phyloP scores from a whole-genome alignment of 2,113 vertebrate species.

The Otus sunia region DNA sequence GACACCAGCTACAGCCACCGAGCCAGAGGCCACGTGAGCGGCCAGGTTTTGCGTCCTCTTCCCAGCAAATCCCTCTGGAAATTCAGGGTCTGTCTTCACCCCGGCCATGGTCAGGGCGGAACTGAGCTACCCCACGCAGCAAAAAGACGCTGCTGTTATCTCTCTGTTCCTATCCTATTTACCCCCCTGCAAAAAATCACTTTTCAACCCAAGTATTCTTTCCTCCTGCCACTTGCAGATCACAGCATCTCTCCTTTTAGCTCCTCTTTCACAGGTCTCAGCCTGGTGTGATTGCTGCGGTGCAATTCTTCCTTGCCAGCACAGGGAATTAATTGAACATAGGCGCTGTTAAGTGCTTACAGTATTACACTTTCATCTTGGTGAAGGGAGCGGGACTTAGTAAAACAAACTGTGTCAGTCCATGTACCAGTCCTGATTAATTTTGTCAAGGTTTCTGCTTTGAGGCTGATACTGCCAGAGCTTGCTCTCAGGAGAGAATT shows the following conservation, averaged over 20 bases:
- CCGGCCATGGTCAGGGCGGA: fast-evolving
- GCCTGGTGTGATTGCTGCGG: neutral
- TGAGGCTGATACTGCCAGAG: neutral
- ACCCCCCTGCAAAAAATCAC: fast-evolving
- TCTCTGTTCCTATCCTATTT: neutral
- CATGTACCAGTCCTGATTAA: conserved; percentile 53
- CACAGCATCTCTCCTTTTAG: neutral
- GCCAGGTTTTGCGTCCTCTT: neutral
- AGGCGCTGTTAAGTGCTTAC: conserved; percentile 4
- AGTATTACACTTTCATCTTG: neutral
- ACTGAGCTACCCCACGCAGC: neutral
- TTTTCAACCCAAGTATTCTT: neutral
- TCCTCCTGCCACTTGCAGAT: neutral
- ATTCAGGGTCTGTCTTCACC: fast-evolving
- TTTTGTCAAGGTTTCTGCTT: conserved; percentile 49
- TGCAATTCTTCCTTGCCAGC: neutral
- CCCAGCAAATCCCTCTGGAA: neutral
- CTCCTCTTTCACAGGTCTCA: neutral
- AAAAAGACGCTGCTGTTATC: no score
- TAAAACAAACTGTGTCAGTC: conserved; percentile 60
- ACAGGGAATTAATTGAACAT: neutral
- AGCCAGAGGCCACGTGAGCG: fast-evolving
- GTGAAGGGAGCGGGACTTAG: conserved; percentile 10
- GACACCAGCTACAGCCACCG: no score
- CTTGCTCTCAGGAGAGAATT: conserved; percentile 10